Base-by-base conservation (phyloP, 2,888 invertebrate species). In the Anarsia innoxiella region DNA sequence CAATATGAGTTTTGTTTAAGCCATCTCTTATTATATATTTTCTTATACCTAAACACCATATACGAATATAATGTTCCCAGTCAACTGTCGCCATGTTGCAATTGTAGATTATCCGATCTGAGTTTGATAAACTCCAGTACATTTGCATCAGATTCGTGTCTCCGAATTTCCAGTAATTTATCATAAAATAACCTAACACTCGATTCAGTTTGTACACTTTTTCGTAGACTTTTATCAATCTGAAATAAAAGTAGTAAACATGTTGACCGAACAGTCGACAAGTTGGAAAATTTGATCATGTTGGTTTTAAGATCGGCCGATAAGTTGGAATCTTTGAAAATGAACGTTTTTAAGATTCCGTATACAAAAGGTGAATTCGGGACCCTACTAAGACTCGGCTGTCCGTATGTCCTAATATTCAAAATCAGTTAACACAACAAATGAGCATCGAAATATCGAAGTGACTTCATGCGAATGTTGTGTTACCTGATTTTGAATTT, bases 11-110 rank as follows among this genome's bases (percentile, higher is more conserved):
- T 6, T 43, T 25, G 6, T 45, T 45, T 0, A 52, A 12, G 0
- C 49, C 53, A 16, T 56, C 56, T 35, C 52, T 53, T 0, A 51
- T 4, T 0, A 54, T 36, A 28, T 48, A 56, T 26, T 56, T 58
- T 10, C 59, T 42, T 0, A 56, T 26, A 0, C 62, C 60, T 0
- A 51, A 32, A 6, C 41, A 42, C 56, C 59, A 28, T 5, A 28
- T 3, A 11, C 3, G 4, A 12, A 28, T 12, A 28, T 12, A 28
- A 2, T 12, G 3, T 28, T 28, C 12, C 11, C 12, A 28, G 2
- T 32, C 31, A 12, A 33, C 25, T 2, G 5, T 11, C 1, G 15
- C 27, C 15, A 11, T 8, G 11, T 35, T 19, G 11, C 35, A 28
- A 12, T 27, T n/a, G 19, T 16, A 35, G 11, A 35, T 35, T 10